Base-by-base conservation (phyloP, 2,113 vertebrate species). In the Myiozetetes cayanensis region DNA sequence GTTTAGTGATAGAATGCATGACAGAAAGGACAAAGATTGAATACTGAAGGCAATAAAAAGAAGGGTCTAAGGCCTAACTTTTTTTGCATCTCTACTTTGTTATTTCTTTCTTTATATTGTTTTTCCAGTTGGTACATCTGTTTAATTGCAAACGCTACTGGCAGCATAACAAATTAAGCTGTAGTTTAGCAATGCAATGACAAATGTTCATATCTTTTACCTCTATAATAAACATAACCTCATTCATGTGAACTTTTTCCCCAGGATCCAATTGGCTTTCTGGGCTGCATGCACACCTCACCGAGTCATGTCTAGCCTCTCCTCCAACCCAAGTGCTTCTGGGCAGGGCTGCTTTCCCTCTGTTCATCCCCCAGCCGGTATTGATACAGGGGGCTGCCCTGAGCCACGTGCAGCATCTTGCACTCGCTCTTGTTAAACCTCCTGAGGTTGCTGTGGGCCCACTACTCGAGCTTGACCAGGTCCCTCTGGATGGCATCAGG, bases 51-150 rank as follows among this genome's bases (percentile, higher is more conserved):
- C 37, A 44, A 6, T 71, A 87, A 90, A 87, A 90, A 56, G 15
- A 33, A 78, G 17, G 27, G 44, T 63, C 37, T 59, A 41, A 88
- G n/a, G 30, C 27, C 49, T 67, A 70, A 46, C n/a, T 14, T 31
- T 62, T 90, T 24, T 37, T 72, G 7, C 47, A 56, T 37, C 15
- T 58, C n/a, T 94, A 39, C 28, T 41, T 71, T 89, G 44, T 46
- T 72, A 68, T 83, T 94, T 96, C 59, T 90, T 70, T 91, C 41
- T 89, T 92, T 78, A 53, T 58, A 93, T 80, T 97, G 31, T 65
- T 93, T 92, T 90, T 85, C 16, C 55, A 70, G 1, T 30, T 83
- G 41, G 37, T 94, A 72, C 61, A 56, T 63, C 33, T 81, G 24
- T 93, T 67, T 71, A 86, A 84, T 47, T 78, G 72, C 31, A 94